phyloP scores from a whole-genome alignment of 2,888 invertebrate species.

The Apotomis capreana region DNA sequence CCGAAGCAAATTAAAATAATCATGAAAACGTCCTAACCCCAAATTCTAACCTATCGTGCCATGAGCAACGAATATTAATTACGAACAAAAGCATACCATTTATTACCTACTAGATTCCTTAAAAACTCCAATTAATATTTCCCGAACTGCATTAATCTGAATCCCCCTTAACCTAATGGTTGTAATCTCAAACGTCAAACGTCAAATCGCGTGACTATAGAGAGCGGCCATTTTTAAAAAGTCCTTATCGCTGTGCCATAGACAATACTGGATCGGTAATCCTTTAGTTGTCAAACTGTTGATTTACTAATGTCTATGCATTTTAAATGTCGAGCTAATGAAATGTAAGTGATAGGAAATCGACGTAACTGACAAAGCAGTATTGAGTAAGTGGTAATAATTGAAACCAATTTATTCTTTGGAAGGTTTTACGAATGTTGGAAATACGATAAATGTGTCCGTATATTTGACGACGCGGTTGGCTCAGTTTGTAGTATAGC shows the following conservation, averaged over 20 bases:
- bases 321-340: slow-evolving; percentile 24
- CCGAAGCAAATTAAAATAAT: no score
- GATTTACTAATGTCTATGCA: slow-evolving; percentile 29
- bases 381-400: background rate
- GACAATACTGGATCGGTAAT: slow-evolving; percentile 41
- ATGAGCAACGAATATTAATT: background rate
- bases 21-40: no score
- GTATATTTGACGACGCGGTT: no score
- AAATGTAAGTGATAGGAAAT: slow-evolving; percentile 20
- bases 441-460: no score
- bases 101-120: background rate
- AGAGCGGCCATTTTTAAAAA: slow-evolving; percentile 77
- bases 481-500: no score
- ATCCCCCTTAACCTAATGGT: slow-evolving; percentile 57
- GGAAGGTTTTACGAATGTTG: no score
- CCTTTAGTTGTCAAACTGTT: slow-evolving; percentile 36
- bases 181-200: slow-evolving; percentile 76
- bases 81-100: background rate
- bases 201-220: slow-evolving; percentile 74
- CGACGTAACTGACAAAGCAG: slow-evolving; percentile 3
- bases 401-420: background rate
- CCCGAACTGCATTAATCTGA: slow-evolving; percentile 23
- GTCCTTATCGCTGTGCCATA: slow-evolving; percentile 65
- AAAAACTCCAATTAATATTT: slow-evolving; percentile 29
- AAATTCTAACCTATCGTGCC: no score